These are phyloP conservation scores for Ascaphus truei DNA, from an alignment of 2,113 vertebrate genomes.

Conservation along the genomic window DNA sequence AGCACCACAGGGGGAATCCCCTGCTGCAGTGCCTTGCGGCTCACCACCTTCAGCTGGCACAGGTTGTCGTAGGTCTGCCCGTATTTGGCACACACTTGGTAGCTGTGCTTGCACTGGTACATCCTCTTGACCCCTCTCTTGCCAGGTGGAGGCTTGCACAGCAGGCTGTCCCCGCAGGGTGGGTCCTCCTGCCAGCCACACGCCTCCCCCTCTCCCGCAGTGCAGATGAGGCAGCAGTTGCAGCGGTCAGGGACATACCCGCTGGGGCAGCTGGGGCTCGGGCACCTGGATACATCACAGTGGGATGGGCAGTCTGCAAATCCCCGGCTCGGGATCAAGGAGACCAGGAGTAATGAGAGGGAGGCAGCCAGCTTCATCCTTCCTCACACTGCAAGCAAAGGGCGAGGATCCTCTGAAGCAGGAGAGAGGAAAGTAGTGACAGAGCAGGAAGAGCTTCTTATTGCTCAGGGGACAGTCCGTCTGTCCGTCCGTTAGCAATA, in stretches of 20 bases:
- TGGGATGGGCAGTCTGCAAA: slow-evolving; percentile 69
- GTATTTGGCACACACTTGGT: slow-evolving; percentile 80
- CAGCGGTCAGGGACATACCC: slow-evolving; percentile 80
- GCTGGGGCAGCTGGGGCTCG: slow-evolving; percentile 73
- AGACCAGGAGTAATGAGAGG: too few species aligned
- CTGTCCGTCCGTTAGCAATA: too few species aligned
- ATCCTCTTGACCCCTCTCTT: slow-evolving; percentile 59
- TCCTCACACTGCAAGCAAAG: slow-evolving; percentile 37
- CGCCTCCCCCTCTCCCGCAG: slow-evolving; percentile 70
- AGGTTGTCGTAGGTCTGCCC: slow-evolving; percentile 76
- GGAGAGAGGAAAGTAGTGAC: neutral
- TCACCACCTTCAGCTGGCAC: slow-evolving; percentile 74
- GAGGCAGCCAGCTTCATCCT: slow-evolving; percentile 41
- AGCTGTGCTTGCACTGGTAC: slow-evolving; percentile 72
- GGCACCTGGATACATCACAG: slow-evolving; percentile 80
- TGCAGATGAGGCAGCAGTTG: slow-evolving; percentile 84
- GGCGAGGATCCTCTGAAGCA: neutral
- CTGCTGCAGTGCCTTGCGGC: slow-evolving; percentile 68
- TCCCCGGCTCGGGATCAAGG: too few species aligned
- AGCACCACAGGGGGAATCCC: slow-evolving; percentile 60
- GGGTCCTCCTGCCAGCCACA: slow-evolving; percentile 72
- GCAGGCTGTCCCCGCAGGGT: slow-evolving; percentile 76
- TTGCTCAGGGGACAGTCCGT: neutral
- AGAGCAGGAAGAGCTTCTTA: neutral
- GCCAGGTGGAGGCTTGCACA: slow-evolving; percentile 66